These are phyloP conservation scores for Tribolium castaneum DNA, from an alignment of 1,140 invertebrate species.

Conservation along the genomic window DNA sequence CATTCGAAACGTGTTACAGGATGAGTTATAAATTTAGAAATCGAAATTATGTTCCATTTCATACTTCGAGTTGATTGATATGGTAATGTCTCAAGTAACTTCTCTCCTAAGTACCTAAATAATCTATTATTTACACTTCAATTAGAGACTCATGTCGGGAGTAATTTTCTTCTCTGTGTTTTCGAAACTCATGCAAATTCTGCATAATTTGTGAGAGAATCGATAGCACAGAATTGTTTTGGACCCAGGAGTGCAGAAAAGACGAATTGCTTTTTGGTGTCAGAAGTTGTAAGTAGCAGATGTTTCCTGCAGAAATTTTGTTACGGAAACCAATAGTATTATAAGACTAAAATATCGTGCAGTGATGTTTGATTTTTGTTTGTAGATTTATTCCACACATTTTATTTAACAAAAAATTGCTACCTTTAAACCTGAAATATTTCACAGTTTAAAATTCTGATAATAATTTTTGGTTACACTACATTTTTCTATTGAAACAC, in stretches of 20 bases:
- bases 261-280: not conserved
- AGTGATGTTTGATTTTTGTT: no score
- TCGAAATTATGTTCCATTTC: not conserved
- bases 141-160: not conserved
- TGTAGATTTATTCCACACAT: no score
- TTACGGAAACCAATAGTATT: not conserved
- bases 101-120: not conserved
- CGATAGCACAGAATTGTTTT: not conserved
- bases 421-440: no score
- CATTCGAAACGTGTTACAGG: not conserved
- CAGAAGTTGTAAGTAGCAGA: not conserved
- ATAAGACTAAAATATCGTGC: no score
- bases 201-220: conserved; percentile 26
- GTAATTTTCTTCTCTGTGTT: not conserved
- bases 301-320: not conserved
- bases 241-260: not conserved
- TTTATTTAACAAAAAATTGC: no score
- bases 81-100: not conserved
- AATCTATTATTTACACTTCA: conserved; percentile 10
- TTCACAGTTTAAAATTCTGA: no score
- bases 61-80: not conserved
- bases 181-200: not conserved
- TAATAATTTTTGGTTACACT: no score
- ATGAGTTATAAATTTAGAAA: not conserved
- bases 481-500: no score